Evolutionary conservation across 2,113 vertebrate genomes (phyloP).

Genomic region (Lamprologus lemairii): DNA sequence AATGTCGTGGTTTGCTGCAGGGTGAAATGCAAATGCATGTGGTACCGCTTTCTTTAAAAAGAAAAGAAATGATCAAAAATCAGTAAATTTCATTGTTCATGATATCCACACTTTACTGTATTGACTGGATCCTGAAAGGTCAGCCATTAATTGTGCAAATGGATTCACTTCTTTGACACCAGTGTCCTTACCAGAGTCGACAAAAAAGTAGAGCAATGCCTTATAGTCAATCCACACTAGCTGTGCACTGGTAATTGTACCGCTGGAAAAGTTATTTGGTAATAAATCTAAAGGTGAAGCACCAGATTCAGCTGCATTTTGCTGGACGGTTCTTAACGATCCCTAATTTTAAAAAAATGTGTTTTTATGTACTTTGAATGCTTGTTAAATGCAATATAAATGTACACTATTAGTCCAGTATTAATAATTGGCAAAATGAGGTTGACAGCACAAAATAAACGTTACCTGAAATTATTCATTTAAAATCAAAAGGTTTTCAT

Average conservation of each 20-base stretch:
- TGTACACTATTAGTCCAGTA: not conserved
- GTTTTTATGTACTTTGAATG: not conserved
- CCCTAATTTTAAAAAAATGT: not conserved
- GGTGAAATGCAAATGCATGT: not conserved
- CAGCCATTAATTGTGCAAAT: not conserved
- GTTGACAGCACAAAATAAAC: not conserved
- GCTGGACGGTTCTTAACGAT: not conserved
- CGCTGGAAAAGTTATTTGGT: not conserved
- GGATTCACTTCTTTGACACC: not conserved
- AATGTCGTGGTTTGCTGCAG: not conserved
- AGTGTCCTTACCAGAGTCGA: not conserved
- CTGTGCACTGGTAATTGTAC: not conserved
- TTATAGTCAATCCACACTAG: not conserved
- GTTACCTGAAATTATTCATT: not conserved
- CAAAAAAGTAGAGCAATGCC: not conserved
- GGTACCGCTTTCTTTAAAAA: not conserved
- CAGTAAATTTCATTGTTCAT: not conserved
- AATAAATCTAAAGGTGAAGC: not conserved
- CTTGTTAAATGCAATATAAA: not conserved
- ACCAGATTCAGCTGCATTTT: not conserved
- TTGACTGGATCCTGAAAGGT: not conserved
- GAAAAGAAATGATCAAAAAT: not conserved
- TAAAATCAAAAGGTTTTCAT: accelerated
- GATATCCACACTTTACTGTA: not conserved
- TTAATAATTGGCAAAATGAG: not conserved